phyloP scores from a whole-genome alignment of 2,113 vertebrate genomes.

The Passer montanus region DNA sequence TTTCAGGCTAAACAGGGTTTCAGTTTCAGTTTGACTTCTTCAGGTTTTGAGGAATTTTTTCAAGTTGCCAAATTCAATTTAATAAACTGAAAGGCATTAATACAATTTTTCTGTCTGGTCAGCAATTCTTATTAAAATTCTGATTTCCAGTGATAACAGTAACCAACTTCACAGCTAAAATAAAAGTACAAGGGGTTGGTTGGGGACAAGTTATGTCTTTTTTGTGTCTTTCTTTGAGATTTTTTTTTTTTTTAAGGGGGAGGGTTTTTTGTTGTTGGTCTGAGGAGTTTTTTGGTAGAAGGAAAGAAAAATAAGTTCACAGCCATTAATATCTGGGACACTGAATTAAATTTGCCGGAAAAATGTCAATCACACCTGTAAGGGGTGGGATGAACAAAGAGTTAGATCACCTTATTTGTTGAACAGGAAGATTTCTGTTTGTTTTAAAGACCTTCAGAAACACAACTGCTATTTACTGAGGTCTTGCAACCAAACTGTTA shows the following conservation, averaged over 20 bases:
- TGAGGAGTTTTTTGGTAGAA: not conserved
- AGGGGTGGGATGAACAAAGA: not conserved
- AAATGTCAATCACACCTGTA: not conserved
- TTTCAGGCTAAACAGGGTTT: not conserved
- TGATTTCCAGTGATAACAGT: not conserved
- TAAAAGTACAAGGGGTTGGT: accelerated
- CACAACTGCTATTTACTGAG: not conserved
- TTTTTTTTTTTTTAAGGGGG: not conserved
- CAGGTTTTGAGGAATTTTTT: not conserved
- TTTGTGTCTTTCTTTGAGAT: not conserved
- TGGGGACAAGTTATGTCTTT: accelerated
- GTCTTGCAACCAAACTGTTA: not conserved
- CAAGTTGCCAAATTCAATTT: not conserved
- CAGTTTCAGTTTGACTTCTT: not conserved
- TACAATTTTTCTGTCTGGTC: not conserved
- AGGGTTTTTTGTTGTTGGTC: not conserved
- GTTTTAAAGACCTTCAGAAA: not conserved
- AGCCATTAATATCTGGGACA: not conserved
- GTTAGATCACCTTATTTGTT: not conserved
- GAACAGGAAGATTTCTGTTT: not conserved
- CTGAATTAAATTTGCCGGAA: not conserved
- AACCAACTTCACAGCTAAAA: not conserved
- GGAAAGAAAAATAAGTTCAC: not conserved
- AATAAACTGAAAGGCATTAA: not conserved
- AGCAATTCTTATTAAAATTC: not conserved